Conservation (phyloP, 2,113 vertebrate genomes). For the Cottus gobio region DNA sequence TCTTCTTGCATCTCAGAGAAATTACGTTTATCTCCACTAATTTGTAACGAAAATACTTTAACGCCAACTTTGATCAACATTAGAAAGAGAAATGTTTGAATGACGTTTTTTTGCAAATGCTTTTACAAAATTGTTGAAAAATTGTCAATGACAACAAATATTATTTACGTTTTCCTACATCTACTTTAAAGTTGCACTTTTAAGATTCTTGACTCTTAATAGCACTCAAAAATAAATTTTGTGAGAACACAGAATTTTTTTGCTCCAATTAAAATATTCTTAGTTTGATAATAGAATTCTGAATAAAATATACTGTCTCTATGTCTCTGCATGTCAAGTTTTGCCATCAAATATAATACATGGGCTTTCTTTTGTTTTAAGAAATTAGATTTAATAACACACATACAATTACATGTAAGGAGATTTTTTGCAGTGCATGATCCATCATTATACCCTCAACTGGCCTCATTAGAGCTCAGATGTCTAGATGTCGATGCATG, state of each 20-base stretch:
- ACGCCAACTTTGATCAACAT: neutral
- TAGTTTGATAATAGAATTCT: neutral
- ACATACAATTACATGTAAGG: neutral
- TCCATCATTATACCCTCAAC: neutral
- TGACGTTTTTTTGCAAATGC: neutral
- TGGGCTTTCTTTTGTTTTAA: neutral
- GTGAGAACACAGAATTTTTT: neutral
- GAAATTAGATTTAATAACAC: neutral
- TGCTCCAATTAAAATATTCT: neutral
- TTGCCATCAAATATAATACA: neutral
- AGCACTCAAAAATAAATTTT: neutral
- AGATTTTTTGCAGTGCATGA: neutral
- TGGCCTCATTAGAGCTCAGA: neutral
- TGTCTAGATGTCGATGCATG: neutral
- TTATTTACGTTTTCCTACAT: neutral
- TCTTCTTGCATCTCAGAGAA: neutral
- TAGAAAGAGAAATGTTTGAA: neutral
- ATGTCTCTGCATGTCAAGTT: neutral
- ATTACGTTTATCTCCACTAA: neutral
- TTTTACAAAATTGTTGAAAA: neutral
- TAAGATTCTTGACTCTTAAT: neutral
- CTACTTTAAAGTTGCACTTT: no score
- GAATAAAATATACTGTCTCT: neutral
- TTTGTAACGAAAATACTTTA: neutral
- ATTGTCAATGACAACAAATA: neutral